phyloP scores from a whole-genome alignment of 2,113 vertebrate genomes.

The Procavia capensis region DNA sequence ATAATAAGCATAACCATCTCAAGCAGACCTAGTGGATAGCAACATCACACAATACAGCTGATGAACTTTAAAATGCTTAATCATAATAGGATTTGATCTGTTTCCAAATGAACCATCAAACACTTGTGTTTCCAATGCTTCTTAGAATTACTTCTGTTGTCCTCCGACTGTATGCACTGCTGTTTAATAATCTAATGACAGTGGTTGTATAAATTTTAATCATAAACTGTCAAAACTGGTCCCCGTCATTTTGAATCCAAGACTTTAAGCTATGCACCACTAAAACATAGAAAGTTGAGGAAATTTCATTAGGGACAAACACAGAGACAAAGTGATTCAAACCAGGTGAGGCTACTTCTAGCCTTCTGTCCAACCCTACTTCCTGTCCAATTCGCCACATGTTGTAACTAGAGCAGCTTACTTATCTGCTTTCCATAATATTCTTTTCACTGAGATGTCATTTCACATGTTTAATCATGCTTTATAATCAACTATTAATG shows the following conservation, averaged over 20 bases:
- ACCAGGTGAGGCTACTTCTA: not conserved
- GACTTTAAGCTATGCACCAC: not conserved
- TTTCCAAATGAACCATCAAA: not conserved
- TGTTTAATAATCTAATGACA: not conserved
- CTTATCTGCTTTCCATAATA: not conserved
- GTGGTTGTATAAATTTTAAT: not conserved
- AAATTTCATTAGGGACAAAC: not conserved
- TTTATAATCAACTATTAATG: not conserved
- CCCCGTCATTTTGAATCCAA: not conserved
- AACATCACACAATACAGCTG: not conserved
- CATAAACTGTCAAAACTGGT: not conserved
- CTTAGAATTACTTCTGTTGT: not conserved
- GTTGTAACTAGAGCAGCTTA: not conserved
- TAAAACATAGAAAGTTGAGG: not conserved
- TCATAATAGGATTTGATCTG: not conserved
- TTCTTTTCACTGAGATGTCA: not conserved
- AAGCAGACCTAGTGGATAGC: not conserved
- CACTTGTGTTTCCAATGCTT: not conserved
- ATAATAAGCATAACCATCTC: not conserved
- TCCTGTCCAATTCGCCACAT: rapidly evolving
- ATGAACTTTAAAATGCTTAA: not conserved
- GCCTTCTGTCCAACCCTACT: not conserved
- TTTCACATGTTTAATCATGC: not conserved
- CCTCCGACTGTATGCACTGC: not conserved
- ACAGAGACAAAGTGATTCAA: not conserved